These are phyloP conservation scores for Lepetodrilus schrolli DNA, from an alignment of 2,888 invertebrate genomes.

Conservation along the genomic window DNA sequence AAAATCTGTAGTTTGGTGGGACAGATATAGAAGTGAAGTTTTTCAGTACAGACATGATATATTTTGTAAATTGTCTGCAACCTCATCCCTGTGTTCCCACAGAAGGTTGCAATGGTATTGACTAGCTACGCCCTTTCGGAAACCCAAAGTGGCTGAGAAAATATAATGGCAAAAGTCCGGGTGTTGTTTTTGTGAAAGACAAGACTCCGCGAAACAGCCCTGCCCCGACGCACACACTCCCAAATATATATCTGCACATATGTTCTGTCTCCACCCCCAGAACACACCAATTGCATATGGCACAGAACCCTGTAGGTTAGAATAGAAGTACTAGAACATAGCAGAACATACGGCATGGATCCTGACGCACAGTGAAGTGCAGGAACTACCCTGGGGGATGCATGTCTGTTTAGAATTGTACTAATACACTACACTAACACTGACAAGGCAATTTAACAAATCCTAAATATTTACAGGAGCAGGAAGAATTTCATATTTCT, in stretches of 20 bases:
- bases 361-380: too few relatives aligned
- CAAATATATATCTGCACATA: neutral
- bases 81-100: neutral
- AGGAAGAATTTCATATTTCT: slow-evolving; percentile 12
- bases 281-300: too few relatives aligned
- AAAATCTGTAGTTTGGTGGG: too few relatives aligned
- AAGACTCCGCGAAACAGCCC: neutral
- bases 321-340: too few relatives aligned
- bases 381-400: too few relatives aligned
- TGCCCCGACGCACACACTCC: neutral
- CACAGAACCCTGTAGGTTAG: too few relatives aligned
- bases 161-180: neutral
- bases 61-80: neutral
- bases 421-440: too few relatives aligned
- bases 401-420: too few relatives aligned
- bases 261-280: neutral
- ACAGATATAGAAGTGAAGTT: too few relatives aligned
- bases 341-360: too few relatives aligned
- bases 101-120: neutral
- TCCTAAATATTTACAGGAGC: slow-evolving; percentile 12
- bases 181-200: slow-evolving; percentile 16
- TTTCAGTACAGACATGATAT: too few relatives aligned
- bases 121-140: neutral
- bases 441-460: neutral
- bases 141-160: slow-evolving; percentile 15